Percentiles rank a stretch among this genome's conserved stretches.
Conservation (phyloP, 2,888 invertebrate species). For the Horisme vitalbata region DNA sequence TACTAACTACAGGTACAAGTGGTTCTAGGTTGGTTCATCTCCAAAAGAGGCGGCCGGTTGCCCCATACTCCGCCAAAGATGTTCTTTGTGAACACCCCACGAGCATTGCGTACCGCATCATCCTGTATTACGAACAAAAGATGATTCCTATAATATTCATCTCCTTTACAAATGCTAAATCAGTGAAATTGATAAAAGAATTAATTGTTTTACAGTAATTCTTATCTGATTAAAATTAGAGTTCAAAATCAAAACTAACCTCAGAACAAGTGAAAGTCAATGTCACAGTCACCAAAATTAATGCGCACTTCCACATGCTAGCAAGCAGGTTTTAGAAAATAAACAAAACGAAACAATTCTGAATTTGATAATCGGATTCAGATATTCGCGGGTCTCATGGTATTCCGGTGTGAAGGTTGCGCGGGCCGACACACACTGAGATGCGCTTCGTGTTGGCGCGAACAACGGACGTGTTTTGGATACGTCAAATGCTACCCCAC, state of each 20-base stretch:
- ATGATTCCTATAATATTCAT: too few relatives aligned
- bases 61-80: conserved; percentile 85
- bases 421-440: conserved; percentile 68
- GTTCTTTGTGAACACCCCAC: conserved; percentile 73
- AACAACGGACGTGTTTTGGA: conserved; percentile 61
- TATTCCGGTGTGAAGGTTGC: conserved; percentile 59
- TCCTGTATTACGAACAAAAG: conserved; percentile 41
- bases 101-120: conserved; percentile 49
- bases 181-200: too few relatives aligned
- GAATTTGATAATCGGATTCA: conserved; percentile 54
- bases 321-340: conserved; percentile 41
- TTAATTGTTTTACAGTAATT: too few relatives aligned
- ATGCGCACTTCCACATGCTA: conserved; percentile 70
- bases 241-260: conserved; percentile 55
- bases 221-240: too few relatives aligned
- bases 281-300: conserved; percentile 61
- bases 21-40: conserved; percentile 70
- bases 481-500: conserved; percentile 60
- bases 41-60: conserved; percentile 85
- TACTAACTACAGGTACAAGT: conserved; percentile 87
- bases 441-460: conserved; percentile 48
- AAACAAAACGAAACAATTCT: conserved; percentile 40
- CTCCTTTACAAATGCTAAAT: too few relatives aligned
- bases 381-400: conserved; percentile 67
- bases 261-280: conserved; percentile 64